Evolutionary conservation across 2,113 vertebrate species (phyloP), one percentile per base, ranked within the genome.

Genomic region (Mormoops blainvillei): DNA sequence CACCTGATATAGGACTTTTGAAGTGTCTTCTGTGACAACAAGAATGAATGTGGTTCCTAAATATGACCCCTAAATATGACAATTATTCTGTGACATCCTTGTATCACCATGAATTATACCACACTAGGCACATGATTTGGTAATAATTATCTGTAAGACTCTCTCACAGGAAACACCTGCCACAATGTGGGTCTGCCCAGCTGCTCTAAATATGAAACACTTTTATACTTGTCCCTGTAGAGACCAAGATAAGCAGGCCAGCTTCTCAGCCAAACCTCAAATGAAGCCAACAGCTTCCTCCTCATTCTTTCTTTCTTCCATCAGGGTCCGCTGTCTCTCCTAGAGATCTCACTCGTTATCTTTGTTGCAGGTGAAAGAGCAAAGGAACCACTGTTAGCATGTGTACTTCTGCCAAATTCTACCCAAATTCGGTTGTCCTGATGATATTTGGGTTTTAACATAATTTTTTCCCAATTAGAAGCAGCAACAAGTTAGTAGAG

Each of bases 91-190:
- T 84, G 70, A 87, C 65, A 93, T 63, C 74, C 43, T 48, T 78
- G 43, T 91, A 33, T 94, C 85, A 92, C 24, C 78, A 65, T 38
- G 56, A 58, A 65, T 91, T 85, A 91, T 91, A 86, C 38, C 73
- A 76, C 26, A 26, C 22, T 74, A 83, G n/a, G 43, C 50, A 36
- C 52, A 61, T 41, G 54, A 91, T 83, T 88, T 91, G 82, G 73
- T 92, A 52, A 96, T 93, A 89, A 92, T 92, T 94, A 89, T 91
- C 65, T 12, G 11, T 24, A 90, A 48, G n/a, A 13, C 48, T 45
- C 24, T 73, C 92, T 45, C 26, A 89, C 91, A 96, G 95, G 94
- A 97, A 97, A 94, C 91, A 96, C 74, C 97, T 97, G 96, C 71
- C 36, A 31, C 82, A 33, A 88, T 74, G 43, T 80, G 88, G 89